phyloP scores from a whole-genome alignment of 2,113 vertebrate genomes.

The Vanacampus margaritifer region DNA sequence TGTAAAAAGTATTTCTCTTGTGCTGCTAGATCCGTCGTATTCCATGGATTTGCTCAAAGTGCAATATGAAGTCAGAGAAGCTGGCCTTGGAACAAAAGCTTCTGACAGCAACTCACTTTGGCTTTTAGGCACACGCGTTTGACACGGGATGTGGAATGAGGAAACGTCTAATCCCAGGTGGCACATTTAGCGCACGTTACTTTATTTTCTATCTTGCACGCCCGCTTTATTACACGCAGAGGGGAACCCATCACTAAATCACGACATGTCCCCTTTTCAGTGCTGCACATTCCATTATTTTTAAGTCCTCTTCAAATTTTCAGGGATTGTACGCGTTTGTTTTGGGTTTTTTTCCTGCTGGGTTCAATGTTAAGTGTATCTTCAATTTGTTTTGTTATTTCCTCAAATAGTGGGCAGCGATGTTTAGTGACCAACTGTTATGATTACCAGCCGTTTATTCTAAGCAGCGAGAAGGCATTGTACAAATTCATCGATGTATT shows the following conservation, averaged over 20 bases:
- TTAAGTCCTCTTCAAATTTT: background rate
- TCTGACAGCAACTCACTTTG: conserved; percentile 1
- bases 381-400: background rate
- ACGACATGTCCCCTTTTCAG: background rate
- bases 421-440: background rate
- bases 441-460: background rate
- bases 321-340: background rate
- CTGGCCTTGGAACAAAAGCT: conserved; percentile 9
- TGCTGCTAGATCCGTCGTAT: conserved; percentile 16
- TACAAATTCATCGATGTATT: background rate
- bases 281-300: background rate
- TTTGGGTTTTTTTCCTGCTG: background rate
- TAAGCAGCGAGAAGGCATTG: background rate
- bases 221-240: background rate
- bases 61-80: conserved; percentile 33
- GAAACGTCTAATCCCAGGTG: background rate
- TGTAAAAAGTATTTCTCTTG: conserved; percentile 1
- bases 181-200: background rate
- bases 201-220: conserved; percentile 7
- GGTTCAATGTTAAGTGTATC: background rate
- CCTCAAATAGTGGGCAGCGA: background rate
- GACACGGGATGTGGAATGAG: conserved; percentile 6
- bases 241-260: conserved; percentile 15
- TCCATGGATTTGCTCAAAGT: conserved; percentile 15
- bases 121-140: conserved; percentile 15